phyloP scores from a whole-genome alignment of 1,140 invertebrate genomes.

The Drosophila yakuba region DNA sequence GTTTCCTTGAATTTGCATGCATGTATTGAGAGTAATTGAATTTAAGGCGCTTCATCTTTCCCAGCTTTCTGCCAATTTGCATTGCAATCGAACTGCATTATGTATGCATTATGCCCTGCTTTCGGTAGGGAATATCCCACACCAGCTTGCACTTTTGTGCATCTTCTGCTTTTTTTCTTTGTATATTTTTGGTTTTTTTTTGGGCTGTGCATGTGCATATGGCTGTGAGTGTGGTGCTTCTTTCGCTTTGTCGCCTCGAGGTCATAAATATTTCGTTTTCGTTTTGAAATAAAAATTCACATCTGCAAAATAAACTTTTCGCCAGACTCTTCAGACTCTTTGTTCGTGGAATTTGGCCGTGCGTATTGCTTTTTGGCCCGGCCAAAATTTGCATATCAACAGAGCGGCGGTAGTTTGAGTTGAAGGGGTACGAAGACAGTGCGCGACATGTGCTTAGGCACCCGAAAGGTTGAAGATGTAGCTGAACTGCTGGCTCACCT shows the following conservation, averaged over 20 bases:
- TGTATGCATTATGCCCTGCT: constrained; percentile 3
- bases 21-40: background rate
- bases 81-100: constrained; percentile 12
- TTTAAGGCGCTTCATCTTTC: background rate
- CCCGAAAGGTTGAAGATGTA: background rate
- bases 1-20: too few relatives aligned
- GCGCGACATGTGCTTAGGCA: constrained; percentile 28
- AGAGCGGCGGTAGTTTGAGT: constrained; percentile 24
- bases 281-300: constrained; percentile 50
- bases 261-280: constrained; percentile 75
- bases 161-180: constrained; percentile 27
- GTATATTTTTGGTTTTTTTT: constrained; percentile 10
- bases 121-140: constrained; percentile 15
- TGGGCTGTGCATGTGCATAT: constrained; percentile 10
- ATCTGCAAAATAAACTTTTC: constrained; percentile 49
- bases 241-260: constrained; percentile 68
- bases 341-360: constrained; percentile 26
- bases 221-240: constrained; percentile 11
- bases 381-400: constrained; percentile 70
- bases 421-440: constrained; percentile 38
- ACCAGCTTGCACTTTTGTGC: constrained; percentile 37
- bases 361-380: constrained; percentile 20
- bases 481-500: constrained; percentile 18
- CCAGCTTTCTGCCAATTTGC: background rate
- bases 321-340: constrained; percentile 19